phyloP scores from a whole-genome alignment of 2,888 invertebrate species.

The Phyllotreta cruciferae region DNA sequence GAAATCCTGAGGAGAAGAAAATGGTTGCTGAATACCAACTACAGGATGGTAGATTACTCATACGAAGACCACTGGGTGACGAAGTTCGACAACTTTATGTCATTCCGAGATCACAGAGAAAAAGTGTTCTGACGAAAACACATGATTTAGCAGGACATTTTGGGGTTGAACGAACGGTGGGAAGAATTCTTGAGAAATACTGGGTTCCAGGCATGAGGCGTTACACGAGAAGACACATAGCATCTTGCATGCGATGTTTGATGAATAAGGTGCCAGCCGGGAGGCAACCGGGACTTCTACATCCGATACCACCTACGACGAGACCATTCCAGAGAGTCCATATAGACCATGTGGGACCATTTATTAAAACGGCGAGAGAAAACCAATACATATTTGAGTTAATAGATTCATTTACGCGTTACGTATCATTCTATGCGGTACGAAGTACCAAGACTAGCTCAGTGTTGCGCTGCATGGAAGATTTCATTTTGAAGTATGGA shows the following conservation, averaged over 20 bases:
- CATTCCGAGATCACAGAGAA: conserved; percentile 38
- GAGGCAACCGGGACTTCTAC: conserved; percentile 34
- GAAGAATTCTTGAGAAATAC: not conserved
- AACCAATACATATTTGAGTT: conserved; percentile 30
- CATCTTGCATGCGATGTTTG: conserved; percentile 35
- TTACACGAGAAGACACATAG: conserved; percentile 36
- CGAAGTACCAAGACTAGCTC: conserved; percentile 25
- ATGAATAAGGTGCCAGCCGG: conserved; percentile 35
- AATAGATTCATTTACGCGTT: conserved; percentile 35
- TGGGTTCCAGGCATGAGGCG: conserved; percentile 37
- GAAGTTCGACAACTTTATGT: conserved; percentile 35
- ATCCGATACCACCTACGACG: conserved; percentile 31
- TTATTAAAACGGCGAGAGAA: conserved; percentile 27
- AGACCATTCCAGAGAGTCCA: conserved; percentile 38
- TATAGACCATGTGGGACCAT: conserved; percentile 37
- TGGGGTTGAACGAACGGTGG: conserved; percentile 30
- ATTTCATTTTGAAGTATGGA: conserved; percentile 38
- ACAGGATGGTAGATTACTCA: conserved; percentile 22
- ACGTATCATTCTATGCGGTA: conserved; percentile 31
- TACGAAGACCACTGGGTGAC: conserved; percentile 21
- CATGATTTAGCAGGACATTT: conserved; percentile 38
- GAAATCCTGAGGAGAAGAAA: conserved; percentile 29
- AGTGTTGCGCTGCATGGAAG: conserved; percentile 24
- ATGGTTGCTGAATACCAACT: conserved; percentile 32
- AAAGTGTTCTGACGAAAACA: conserved; percentile 32